Evolutionary conservation across 2,113 vertebrate genomes (phyloP).

Genomic region (Strix aluco): DNA sequence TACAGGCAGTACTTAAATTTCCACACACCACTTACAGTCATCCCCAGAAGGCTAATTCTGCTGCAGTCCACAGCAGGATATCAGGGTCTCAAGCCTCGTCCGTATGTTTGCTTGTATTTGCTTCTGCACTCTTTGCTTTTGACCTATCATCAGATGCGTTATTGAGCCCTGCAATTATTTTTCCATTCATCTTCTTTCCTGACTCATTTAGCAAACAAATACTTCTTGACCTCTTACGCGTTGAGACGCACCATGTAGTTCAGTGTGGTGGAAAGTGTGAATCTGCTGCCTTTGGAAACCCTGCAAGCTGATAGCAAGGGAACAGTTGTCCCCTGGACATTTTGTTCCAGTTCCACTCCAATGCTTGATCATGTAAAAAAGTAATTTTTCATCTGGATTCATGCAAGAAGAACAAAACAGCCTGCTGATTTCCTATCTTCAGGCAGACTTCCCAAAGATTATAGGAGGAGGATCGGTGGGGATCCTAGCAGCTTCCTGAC

Average conservation of each 20-base stretch:
- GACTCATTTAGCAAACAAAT: conserved; percentile 20
- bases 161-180: background rate
- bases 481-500: background rate
- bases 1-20: background rate
- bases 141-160: background rate
- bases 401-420: background rate
- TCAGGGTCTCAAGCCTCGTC: background rate
- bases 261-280: background rate
- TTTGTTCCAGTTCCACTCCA: background rate
- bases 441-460: background rate
- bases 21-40: background rate
- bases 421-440: background rate
- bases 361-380: background rate
- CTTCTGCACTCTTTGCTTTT: background rate
- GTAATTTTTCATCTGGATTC: background rate
- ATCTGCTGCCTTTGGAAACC: background rate
- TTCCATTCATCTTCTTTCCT: background rate
- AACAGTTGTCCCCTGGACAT: background rate
- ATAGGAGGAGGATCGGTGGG: background rate
- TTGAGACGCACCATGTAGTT: background rate
- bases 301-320: background rate
- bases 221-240: background rate
- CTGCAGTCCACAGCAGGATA: background rate
- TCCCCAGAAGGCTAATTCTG: background rate
- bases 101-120: background rate